A percentile compares a stretch with the other conserved stretches of the same genome.
These are phyloP conservation scores for Pelagia noctiluca DNA, from an alignment of 30 jellyfish, hydroid and myxozoan species.

Conservation along the genomic window DNA sequence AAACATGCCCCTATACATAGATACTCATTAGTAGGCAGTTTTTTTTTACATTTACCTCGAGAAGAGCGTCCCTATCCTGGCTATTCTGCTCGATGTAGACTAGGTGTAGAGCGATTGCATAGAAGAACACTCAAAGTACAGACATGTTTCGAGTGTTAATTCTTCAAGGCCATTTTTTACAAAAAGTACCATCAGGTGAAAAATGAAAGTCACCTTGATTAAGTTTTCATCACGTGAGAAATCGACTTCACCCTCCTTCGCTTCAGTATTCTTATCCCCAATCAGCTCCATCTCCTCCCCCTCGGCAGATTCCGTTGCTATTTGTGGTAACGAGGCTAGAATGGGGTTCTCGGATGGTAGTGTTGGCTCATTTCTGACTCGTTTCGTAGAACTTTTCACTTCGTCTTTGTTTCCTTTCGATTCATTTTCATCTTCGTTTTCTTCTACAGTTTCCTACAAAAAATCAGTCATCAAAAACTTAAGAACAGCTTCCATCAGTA, in stretches of 20 bases:
- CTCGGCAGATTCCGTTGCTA: slow-evolving; percentile 41
- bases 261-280: slow-evolving; percentile 35
- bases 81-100: too few relatives aligned
- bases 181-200: neutral
- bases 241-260: slow-evolving; percentile 15
- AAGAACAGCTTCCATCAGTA: too few relatives aligned
- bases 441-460: neutral
- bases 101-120: too few relatives aligned
- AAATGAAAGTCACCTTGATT: slow-evolving; percentile 42
- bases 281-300: slow-evolving; percentile 34
- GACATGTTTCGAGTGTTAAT: too few relatives aligned
- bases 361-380: slow-evolving; percentile 9
- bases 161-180: too few relatives aligned
- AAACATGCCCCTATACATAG: too few relatives aligned
- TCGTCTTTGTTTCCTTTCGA: slow-evolving; percentile 32
- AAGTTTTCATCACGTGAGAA: slow-evolving; percentile 40
- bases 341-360: slow-evolving; percentile 82
- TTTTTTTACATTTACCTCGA: too few relatives aligned
- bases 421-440: neutral
- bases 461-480: too few relatives aligned
- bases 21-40: too few relatives aligned
- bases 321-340: slow-evolving; percentile 52
- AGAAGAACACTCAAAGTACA: too few relatives aligned
- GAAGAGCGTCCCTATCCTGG: too few relatives aligned
- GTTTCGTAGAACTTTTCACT: slow-evolving; percentile 17